Base-by-base conservation (phyloP, 2,888 invertebrate species). In the Phania funesta region DNA sequence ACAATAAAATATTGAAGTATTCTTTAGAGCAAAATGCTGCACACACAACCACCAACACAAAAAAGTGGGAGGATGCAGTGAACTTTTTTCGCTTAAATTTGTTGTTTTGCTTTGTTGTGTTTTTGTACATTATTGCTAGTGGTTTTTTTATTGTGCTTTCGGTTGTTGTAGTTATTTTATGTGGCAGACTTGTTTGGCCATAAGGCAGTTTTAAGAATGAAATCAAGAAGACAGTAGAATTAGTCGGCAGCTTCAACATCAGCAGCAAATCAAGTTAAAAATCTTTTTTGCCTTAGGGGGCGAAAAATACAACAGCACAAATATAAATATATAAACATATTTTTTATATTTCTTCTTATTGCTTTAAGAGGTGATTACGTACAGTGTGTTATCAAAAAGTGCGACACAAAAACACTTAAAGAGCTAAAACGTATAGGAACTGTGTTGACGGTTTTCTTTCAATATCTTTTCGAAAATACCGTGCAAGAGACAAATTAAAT, bases 41-140 rank as follows among this genome's bases (percentile, higher is more conserved):
- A 50, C 41, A 32, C 26, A 58, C 50, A 74, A 38, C 64, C 24
- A 35, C 65, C 8, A 38, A 68, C 60, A 52, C 76, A 87, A 84
- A 89, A 89, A 89, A 89, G 89, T 89, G 89, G 89, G 89, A 89
- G 89, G 89, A 88, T 88, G 89, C 88, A 88, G 86, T 88, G 87
- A 86, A 87, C 86, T 87, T 87, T 86, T 84, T 85, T 83, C 83
- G 50, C n/a, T 60, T 64, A 26, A n/a, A 29, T 18, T 35, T 26
- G 24, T 20, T 38, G 24, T 41, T 62, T 52, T 41, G n/a, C 64
- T 65, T 75, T 32, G 11, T 67, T 18, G 7, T 29, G 18, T 26
- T 67, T 20, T 50, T 38, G 11, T 48, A 22, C 48, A 65, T 65
- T 54, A 50, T 46, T 71, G 56, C 71, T 81, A 68, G 82, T 54